Evolutionary conservation across 2,113 vertebrate species (phyloP).

Genomic region (Oreochromis niloticus): DNA sequence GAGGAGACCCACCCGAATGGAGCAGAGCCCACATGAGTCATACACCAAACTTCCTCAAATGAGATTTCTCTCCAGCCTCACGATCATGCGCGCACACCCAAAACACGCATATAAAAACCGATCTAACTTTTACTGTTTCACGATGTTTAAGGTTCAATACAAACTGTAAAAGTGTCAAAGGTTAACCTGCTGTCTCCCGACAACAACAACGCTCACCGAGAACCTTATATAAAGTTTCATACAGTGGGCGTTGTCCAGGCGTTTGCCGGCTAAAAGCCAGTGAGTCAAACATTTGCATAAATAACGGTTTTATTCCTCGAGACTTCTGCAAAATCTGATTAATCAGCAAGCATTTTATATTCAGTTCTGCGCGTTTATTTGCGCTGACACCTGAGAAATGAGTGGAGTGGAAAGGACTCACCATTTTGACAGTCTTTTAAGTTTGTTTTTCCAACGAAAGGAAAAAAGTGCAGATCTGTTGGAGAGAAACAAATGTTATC

Average conservation of each 20-base stretch:
- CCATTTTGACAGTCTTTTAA: constrained; percentile 40
- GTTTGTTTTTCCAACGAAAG: neutral
- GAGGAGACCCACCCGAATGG: constrained; percentile 41
- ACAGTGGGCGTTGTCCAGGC: constrained; percentile 41
- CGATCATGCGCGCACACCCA: neutral
- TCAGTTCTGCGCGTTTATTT: neutral
- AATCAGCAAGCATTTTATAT: too few species aligned
- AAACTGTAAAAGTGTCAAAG: neutral
- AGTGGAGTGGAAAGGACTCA: constrained; percentile 25
- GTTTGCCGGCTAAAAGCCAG: neutral
- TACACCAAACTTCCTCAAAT: constrained; percentile 40
- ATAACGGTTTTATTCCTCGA: constrained; percentile 32
- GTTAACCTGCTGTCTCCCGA: neutral
- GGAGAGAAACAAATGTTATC: neutral
- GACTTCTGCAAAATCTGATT: neutral
- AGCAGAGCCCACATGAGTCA: constrained; percentile 56
- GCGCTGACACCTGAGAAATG: neutral
- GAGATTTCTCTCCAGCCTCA: neutral
- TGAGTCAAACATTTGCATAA: constrained; percentile 52
- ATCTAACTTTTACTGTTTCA: neutral
- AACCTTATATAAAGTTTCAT: neutral
- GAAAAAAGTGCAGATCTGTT: constrained; percentile 1
- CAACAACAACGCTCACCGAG: neutral
- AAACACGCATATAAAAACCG: neutral
- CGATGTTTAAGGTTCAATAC: neutral